Percentiles rank a stretch among this genome's conserved stretches.
Evolutionary conservation across 2,113 vertebrate genomes (phyloP).

Genomic region (Galemys pyrenaicus): DNA sequence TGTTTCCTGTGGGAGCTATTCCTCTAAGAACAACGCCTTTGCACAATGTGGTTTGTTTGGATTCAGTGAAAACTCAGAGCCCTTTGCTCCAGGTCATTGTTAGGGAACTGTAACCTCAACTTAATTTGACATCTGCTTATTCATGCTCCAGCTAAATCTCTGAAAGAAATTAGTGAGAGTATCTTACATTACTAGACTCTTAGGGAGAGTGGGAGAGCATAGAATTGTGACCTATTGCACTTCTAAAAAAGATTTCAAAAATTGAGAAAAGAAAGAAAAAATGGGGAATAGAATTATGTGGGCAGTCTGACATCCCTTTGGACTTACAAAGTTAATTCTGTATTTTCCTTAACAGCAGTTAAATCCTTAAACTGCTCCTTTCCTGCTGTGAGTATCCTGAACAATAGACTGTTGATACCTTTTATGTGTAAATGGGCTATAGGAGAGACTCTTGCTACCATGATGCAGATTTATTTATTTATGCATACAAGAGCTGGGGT

Average conservation of each 20-base stretch:
- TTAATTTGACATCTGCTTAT: background rate
- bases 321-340: background rate
- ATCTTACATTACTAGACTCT: background rate
- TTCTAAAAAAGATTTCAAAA: constrained; percentile 42
- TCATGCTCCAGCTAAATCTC: background rate
- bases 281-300: background rate
- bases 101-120: background rate
- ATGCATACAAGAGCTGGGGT: too few species aligned
- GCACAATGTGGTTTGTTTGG: background rate
- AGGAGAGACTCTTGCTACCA: too few species aligned
- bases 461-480: too few species aligned
- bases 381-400: background rate
- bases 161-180: background rate
- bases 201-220: background rate
- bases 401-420: background rate
- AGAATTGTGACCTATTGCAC: background rate
- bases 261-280: background rate
- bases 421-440: background rate
- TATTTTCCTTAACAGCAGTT: background rate
- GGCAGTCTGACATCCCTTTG: background rate
- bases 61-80: background rate
- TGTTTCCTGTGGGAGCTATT: background rate
- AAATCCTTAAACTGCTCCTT: background rate
- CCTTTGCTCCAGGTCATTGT: background rate
- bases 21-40: background rate